Percentiles rank a stretch among this genome's conserved stretches.
These are phyloP conservation scores for Tragopan temminckii DNA, from an alignment of 2,797 vertebrate genomes.

Conservation along the genomic window DNA sequence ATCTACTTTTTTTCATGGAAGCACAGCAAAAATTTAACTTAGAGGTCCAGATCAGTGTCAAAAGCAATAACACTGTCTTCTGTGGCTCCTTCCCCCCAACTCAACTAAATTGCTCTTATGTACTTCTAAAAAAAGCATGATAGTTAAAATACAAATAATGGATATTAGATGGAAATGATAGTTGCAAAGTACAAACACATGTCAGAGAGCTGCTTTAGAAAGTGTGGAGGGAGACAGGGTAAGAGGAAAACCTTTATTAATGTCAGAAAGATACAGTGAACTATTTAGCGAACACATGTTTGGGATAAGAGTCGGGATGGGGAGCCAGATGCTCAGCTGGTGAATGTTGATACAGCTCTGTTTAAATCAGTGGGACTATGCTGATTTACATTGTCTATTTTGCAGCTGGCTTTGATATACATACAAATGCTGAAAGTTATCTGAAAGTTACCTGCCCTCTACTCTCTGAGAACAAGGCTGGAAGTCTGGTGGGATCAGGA, in stretches of 20 bases:
- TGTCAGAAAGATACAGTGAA: slow-evolving; percentile 60
- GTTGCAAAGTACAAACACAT: slow-evolving; percentile 55
- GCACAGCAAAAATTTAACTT: background rate
- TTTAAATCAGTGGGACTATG: slow-evolving; percentile 38
- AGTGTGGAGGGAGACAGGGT: background rate
- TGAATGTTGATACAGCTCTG: slow-evolving; percentile 53
- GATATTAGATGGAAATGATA: slow-evolving; percentile 55
- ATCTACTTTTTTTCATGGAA: background rate
- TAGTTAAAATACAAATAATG: slow-evolving; percentile 56
- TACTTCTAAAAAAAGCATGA: slow-evolving; percentile 20
- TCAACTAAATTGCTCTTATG: background rate
- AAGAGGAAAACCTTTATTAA: slow-evolving; percentile 56
- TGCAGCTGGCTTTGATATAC: slow-evolving; percentile 40
- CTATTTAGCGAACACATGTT: slow-evolving; percentile 65
- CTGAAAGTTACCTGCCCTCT: slow-evolving; percentile 49
- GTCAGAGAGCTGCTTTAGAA: slow-evolving; percentile 39
- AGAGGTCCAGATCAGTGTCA: background rate
- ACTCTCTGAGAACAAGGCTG: slow-evolving; percentile 61
- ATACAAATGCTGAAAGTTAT: slow-evolving; percentile 15
- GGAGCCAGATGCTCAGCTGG: slow-evolving; percentile 64
- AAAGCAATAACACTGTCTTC: slow-evolving; percentile 12
- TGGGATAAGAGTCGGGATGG: slow-evolving; percentile 48
- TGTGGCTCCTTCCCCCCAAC: background rate
- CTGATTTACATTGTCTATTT: slow-evolving; percentile 65
- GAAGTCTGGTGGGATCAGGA: slow-evolving; percentile 56